phyloP scores from a whole-genome alignment of 2,888 invertebrate genomes.

The Scelioninae gen. 1 region DNA sequence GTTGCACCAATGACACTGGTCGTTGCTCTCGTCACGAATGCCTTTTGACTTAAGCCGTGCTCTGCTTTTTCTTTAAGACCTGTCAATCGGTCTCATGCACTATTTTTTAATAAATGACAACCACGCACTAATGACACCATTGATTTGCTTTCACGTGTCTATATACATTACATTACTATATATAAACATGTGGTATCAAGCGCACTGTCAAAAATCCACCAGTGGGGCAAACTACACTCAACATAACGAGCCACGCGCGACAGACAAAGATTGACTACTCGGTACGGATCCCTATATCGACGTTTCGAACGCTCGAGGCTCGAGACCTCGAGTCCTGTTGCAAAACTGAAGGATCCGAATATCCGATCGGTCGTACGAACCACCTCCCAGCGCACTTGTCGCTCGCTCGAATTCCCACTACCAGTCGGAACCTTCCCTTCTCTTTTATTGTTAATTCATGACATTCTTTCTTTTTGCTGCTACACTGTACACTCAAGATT shows the following conservation, averaged over 20 bases:
- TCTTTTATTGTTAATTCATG: constrained; percentile 60
- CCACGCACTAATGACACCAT: too few species aligned
- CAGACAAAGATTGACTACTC: too few species aligned
- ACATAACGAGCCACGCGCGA: too few species aligned
- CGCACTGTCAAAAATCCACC: too few species aligned
- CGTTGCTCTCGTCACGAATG: constrained; percentile 36
- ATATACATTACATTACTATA: too few species aligned
- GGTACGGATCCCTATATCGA: too few species aligned
- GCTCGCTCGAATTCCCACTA: constrained; percentile 47
- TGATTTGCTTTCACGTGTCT: not conserved
- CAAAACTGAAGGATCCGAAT: constrained; percentile 82
- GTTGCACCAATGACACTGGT: constrained; percentile 40
- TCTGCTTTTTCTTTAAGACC: too few species aligned
- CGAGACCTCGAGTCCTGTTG: constrained; percentile 81
- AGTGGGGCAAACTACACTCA: too few species aligned
- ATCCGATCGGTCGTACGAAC: constrained; percentile 70
- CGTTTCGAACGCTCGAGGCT: too few species aligned
- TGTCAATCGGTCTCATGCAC: constrained; percentile 68
- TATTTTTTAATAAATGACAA: not conserved
- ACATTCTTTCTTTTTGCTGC: constrained; percentile 64
- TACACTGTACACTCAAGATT: constrained; percentile 15
- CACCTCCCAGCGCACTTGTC: constrained; percentile 58
- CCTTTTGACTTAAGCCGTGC: too few species aligned
- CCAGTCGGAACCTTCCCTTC: constrained; percentile 59
- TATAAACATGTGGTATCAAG: too few species aligned